Evolutionary conservation across 1,140 invertebrate species (phyloP).

Genomic region (Gryllus bimaculatus): DNA sequence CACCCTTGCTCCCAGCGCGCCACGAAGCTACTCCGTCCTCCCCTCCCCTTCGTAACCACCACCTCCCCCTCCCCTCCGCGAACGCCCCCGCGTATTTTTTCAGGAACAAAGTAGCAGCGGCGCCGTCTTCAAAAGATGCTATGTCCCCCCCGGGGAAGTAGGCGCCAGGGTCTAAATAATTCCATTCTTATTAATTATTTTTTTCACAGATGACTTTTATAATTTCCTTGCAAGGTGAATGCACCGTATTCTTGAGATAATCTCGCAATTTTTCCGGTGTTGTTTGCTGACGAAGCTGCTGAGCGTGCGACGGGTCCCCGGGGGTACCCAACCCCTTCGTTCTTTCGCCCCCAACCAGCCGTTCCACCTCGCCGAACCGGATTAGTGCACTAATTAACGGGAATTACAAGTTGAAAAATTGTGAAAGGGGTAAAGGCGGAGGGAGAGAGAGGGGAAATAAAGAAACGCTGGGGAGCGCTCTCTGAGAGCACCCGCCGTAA

Average conservation of each 20-base stretch:
- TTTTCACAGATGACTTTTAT: conserved; percentile 5
- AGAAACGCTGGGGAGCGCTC: neutral
- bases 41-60: no score
- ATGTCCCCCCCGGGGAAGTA: neutral
- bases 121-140: neutral
- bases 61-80: no score
- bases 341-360: neutral
- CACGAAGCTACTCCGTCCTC: no score
- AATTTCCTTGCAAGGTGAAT: neutral
- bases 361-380: neutral
- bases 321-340: neutral
- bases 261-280: neutral
- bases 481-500: neutral
- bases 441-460: neutral
- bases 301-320: neutral
- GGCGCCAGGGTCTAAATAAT: neutral
- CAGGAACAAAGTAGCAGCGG: no score
- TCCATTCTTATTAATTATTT: conserved; percentile 3
- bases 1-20: no score
- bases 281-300: neutral
- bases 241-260: neutral
- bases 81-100: no score
- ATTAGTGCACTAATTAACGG: neutral
- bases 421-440: neutral
- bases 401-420: conserved; percentile 6